Conservation (phyloP, 2,113 vertebrate genomes). For the Oncorhynchus masou region DNA sequence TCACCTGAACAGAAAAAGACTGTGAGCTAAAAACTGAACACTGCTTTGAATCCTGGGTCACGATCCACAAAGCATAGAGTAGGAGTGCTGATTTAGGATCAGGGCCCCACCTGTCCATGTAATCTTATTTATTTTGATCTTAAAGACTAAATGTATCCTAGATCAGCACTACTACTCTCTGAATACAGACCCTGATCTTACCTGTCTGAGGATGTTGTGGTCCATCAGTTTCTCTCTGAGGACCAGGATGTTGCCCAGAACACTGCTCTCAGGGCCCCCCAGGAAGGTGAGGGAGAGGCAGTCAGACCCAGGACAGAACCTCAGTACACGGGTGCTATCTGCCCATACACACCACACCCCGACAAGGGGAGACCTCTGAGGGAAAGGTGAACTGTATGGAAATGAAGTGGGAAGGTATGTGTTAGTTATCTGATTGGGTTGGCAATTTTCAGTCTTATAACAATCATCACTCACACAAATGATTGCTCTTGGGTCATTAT, state of each 20-base stretch:
- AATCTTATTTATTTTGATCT: too few relatives aligned
- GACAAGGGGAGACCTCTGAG: slow-evolving; percentile 45
- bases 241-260: slow-evolving; percentile 66
- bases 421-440: too few relatives aligned
- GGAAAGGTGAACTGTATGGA: slow-evolving; percentile 64
- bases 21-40: too few relatives aligned
- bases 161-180: too few relatives aligned
- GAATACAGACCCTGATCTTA: slow-evolving; percentile 43
- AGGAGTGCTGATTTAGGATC: too few relatives aligned
- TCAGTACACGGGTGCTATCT: slow-evolving; percentile 65
- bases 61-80: not conserved
- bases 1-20: too few relatives aligned
- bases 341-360: slow-evolving; percentile 72
- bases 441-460: too few relatives aligned
- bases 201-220: slow-evolving; percentile 70
- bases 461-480: not conserved
- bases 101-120: too few relatives aligned
- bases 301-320: slow-evolving; percentile 69
- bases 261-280: slow-evolving; percentile 44
- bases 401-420: too few relatives aligned
- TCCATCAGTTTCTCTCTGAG: slow-evolving; percentile 80
- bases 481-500: not conserved
- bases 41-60: not conserved
- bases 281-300: slow-evolving; percentile 74
- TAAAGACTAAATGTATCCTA: too few relatives aligned